Percentiles rank a stretch among this genome's conserved stretches.
Evolutionary conservation across 2,888 invertebrate species (phyloP).

Genomic region (Tetragonisca angustula): DNA sequence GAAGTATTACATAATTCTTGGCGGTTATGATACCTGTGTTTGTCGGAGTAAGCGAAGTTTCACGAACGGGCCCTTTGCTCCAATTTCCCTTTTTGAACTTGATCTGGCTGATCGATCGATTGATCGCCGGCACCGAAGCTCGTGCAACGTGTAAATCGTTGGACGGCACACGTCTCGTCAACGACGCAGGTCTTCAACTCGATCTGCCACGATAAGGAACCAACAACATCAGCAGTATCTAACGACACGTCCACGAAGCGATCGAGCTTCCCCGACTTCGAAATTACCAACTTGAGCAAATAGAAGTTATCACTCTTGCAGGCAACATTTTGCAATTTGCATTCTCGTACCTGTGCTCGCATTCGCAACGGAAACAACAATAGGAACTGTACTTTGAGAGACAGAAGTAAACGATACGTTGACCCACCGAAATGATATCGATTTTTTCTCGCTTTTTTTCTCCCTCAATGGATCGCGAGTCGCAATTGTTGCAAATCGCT

Average conservation of each 20-base stretch:
- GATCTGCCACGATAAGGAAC: neutral
- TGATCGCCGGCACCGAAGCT: neutral
- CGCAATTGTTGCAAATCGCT: conserved; percentile 26
- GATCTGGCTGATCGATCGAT: neutral
- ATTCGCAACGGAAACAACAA: neutral
- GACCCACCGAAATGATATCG: too few relatives aligned
- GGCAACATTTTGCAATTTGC: neutral
- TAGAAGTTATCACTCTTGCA: neutral
- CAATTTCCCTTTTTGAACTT: neutral
- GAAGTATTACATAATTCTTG: conserved; percentile 41
- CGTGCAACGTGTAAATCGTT: neutral
- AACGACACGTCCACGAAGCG: neutral
- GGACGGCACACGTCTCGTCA: neutral
- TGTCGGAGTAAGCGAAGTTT: neutral
- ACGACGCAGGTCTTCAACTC: too few relatives aligned
- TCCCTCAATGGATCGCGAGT: conserved; percentile 17
- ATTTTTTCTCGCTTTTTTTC: neutral
- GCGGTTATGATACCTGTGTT: conserved; percentile 17
- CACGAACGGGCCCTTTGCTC: neutral
- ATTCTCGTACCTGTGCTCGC: neutral
- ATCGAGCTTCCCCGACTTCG: neutral
- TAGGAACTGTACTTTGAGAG: neutral
- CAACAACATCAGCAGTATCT: neutral
- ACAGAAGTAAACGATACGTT: neutral
- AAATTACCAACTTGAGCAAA: neutral